Conservation (phyloP, 2,888 invertebrate species). For the Agrypnus murinus region DNA sequence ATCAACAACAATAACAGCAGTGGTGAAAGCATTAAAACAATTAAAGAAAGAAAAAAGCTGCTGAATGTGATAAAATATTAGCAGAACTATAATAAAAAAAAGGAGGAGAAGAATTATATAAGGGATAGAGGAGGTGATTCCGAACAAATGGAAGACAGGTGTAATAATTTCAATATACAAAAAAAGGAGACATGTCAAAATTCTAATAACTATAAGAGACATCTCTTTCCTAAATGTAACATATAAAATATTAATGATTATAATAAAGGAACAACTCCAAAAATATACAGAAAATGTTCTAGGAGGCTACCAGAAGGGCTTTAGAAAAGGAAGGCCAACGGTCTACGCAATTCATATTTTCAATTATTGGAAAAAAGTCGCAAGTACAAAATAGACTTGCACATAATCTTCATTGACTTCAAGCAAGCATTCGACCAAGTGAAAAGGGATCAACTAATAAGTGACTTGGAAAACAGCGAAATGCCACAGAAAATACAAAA, state of each 20-base stretch:
- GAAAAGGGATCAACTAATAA: no score
- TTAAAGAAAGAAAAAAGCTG: slow-evolving; percentile 14
- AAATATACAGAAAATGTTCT: no score
- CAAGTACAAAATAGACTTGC: no score
- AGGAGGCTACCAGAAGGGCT: no score
- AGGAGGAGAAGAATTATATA: not conserved
- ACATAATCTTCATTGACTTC: no score
- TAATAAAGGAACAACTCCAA: slow-evolving; percentile 8
- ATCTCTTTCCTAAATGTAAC: slow-evolving; percentile 3
- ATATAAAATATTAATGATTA: slow-evolving; percentile 9
- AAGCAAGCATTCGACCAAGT: no score
- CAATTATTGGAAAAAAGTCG: slow-evolving; percentile 1
- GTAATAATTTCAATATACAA: slow-evolving; percentile 16
- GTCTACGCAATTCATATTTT: not conserved
- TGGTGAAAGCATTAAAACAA: slow-evolving; percentile 5
- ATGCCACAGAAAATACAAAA: not conserved
- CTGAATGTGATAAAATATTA: not conserved
- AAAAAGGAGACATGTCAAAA: slow-evolving; percentile 8
- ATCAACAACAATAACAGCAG: no score
- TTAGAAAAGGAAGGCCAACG: no score
- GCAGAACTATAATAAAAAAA: slow-evolving; percentile 15
- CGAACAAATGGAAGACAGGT: slow-evolving; percentile 7
- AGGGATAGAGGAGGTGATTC: not conserved
- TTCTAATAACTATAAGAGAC: slow-evolving; percentile 3
- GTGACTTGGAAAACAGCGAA: not conserved